Evolutionary conservation across 2,113 vertebrate species (phyloP), one percentile per base, ranked within the genome.

Genomic region (Neopipo cinnamomea): DNA sequence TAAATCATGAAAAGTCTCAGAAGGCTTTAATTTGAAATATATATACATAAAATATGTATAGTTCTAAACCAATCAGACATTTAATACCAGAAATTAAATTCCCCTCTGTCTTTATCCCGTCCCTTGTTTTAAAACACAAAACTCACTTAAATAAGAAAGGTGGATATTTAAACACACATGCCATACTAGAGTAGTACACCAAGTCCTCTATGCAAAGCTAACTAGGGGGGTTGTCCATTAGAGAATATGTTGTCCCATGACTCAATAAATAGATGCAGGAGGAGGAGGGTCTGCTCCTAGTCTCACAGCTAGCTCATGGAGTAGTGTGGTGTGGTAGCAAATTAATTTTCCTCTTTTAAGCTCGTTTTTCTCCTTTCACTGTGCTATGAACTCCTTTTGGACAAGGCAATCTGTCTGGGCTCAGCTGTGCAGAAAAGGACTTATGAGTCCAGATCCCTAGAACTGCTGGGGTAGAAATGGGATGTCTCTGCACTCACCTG

Each of bases 21-120:
- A 86, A 83, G 41, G 25, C 37, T 94, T 97, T 79, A 46, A 75
- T 91, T 58, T 89, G n/a, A 89, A 82, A 93, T 55, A 73, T 33
- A 18, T 28, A 74, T 22, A 66, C 28, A 15, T 5, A 8, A 39
- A 55, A 63, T 42, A 61, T 22, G 52, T 27, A 22, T 75, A 63
- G 17, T 24, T 94, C 55, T 81, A 94, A 96, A 91, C 31, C 35
- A 81, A 87, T 94, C 59, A 94, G 83, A 85, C 81, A 95, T 71
- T 42, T 83, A 88, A 92, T 85, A 76, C 12, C 27, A 81, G 63
- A 96, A 96, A 88, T 24, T 49, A 56, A 89, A 78, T 91, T 80
- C 33, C 31, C 23, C 7, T 92, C 93, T 89, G 25, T 78, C 71
- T 97, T 94, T 83, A 62, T 39, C 55, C 37, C 58, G 33, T 39